Conservation (phyloP, 2,113 vertebrate species). For the Saccopteryx leptura region DNA sequence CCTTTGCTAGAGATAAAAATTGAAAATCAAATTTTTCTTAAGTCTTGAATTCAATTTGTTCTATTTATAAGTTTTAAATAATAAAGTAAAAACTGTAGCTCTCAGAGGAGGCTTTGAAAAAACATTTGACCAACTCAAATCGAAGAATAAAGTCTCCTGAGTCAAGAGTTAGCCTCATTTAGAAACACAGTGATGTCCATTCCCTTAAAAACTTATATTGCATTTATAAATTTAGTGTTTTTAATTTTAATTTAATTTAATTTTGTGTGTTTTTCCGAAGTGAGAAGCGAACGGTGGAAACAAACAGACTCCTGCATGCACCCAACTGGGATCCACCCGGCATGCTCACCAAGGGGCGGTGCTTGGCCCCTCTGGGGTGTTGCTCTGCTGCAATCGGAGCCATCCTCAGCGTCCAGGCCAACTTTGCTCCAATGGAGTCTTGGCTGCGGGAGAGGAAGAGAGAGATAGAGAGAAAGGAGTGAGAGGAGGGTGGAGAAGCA, state of each 20-base stretch:
- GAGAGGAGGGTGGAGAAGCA: no score
- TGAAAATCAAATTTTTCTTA: neutral
- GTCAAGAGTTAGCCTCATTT: neutral
- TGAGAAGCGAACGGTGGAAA: no score
- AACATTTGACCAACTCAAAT: neutral
- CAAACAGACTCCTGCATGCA: no score
- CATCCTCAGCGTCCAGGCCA: no score
- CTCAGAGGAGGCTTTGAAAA: neutral
- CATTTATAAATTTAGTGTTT: neutral
- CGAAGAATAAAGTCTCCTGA: constrained; percentile 12
- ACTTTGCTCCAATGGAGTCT: no score
- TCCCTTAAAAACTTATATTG: neutral
- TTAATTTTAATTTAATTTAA: neutral
- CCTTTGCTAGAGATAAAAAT: neutral
- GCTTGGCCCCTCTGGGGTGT: no score
- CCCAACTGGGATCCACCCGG: no score
- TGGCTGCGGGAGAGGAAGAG: no score
- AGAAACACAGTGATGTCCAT: neutral
- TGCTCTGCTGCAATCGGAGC: no score
- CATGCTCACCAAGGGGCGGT: no score
- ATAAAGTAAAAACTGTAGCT: constrained; percentile 11
- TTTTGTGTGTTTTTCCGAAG: no score
- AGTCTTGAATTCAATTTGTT: neutral
- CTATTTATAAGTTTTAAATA: constrained; percentile 39
- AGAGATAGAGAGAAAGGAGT: no score